phyloP scores from a whole-genome alignment of 2,888 invertebrate species.

The Metellina segmentata region DNA sequence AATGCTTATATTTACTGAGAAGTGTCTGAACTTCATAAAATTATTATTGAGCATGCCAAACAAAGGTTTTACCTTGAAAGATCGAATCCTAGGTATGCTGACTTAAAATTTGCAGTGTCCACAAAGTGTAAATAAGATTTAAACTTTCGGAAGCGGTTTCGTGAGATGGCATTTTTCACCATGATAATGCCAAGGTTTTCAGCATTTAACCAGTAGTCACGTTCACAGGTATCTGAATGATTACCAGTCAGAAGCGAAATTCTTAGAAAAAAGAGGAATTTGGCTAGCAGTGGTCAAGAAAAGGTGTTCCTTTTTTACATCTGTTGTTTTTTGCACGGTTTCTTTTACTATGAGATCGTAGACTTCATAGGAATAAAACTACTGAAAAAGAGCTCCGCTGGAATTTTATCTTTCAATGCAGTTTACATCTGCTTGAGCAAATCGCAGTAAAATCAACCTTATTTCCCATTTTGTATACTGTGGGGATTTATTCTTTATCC shows the following conservation, averaged over 20 bases:
- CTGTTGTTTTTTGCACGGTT: constrained; percentile 50
- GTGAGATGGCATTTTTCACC: constrained; percentile 17
- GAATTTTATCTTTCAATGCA: too few species aligned
- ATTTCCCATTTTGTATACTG: constrained; percentile 43
- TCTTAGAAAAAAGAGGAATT: constrained; percentile 17
- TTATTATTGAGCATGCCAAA: constrained; percentile 9
- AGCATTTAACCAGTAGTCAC: constrained; percentile 39
- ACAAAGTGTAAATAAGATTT: too few species aligned
- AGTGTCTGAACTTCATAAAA: constrained; percentile 51
- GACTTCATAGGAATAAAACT: too few species aligned
- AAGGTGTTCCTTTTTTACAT: constrained; percentile 49
- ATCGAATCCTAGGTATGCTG: constrained; percentile 35
- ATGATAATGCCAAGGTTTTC: constrained; percentile 35
- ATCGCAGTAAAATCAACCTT: constrained; percentile 44
- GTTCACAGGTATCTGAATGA: constrained; percentile 42
- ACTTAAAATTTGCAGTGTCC: constrained; percentile 5
- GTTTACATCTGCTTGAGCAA: too few species aligned
- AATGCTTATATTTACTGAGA: constrained; percentile 51
- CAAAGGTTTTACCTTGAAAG: constrained; percentile 11
- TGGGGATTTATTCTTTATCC: constrained; percentile 21
- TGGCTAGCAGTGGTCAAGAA: constrained; percentile 31
- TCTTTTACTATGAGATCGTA: too few species aligned
- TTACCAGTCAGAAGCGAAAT: constrained; percentile 36
- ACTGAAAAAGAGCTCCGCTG: too few species aligned
- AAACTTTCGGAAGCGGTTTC: constrained; percentile 38